Conservation (phyloP, 2,888 invertebrate species). For the Troilus luridus region DNA sequence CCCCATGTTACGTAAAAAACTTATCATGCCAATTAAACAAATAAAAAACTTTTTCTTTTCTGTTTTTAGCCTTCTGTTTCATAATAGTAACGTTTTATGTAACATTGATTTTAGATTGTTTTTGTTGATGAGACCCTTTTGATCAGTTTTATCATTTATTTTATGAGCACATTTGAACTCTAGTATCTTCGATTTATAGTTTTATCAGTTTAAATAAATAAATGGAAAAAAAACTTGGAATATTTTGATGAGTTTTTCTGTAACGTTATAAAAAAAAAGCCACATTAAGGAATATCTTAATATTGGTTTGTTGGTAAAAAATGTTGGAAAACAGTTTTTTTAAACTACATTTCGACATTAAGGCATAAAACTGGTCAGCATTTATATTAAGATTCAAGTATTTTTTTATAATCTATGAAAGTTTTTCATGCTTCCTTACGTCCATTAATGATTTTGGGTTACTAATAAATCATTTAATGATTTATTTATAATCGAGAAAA, state of each 20-base stretch:
- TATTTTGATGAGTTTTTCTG: too few species aligned
- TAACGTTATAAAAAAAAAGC: too few species aligned
- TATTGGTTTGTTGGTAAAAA: too few species aligned
- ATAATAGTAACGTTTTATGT: neutral
- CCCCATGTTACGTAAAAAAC: neutral
- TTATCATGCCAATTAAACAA: neutral
- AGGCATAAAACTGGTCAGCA: too few species aligned
- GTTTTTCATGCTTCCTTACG: neutral
- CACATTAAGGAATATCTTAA: too few species aligned
- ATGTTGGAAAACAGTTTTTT: too few species aligned
- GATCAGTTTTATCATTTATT: neutral
- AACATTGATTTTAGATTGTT: neutral
- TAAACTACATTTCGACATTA: too few species aligned
- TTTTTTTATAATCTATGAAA: neutral
- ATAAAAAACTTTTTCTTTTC: neutral
- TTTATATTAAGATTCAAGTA: too few species aligned
- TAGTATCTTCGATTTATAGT: neutral
- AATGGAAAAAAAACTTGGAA: neutral
- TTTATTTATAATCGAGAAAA: neutral
- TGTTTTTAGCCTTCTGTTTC: neutral
- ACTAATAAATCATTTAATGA: neutral
- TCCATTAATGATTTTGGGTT: neutral
- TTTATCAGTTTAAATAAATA: neutral
- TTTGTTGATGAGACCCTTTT: neutral
- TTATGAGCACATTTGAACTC: constrained; percentile 4